These are phyloP conservation scores for Eptatretus atami DNA, from an alignment of 2,797 vertebrate genomes.

Conservation along the genomic window DNA sequence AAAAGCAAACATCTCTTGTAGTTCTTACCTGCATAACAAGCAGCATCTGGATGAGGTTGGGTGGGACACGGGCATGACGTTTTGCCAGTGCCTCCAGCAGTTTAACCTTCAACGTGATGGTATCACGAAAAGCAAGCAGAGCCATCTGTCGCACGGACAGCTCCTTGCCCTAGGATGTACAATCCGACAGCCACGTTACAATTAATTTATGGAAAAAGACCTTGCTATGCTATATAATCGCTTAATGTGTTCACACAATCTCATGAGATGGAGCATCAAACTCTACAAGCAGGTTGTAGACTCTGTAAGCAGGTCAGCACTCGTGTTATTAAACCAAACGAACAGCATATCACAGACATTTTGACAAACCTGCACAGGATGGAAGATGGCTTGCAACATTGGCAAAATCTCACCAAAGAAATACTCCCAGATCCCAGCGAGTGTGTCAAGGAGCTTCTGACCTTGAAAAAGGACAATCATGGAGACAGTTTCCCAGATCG, in stretches of 20 bases:
- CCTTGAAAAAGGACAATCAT: slow-evolving; percentile 16
- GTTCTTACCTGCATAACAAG: slow-evolving; percentile 45
- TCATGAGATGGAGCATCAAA: too few relatives aligned
- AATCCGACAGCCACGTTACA: too few relatives aligned
- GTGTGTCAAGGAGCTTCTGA: slow-evolving; percentile 28
- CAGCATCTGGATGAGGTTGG: slow-evolving; percentile 59
- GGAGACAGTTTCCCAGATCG: too few relatives aligned
- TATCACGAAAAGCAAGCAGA: slow-evolving; percentile 55
- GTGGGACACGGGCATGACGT: slow-evolving; percentile 18
- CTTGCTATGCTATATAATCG: too few relatives aligned
- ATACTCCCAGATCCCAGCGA: slow-evolving; percentile 44
- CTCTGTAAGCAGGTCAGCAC: too few relatives aligned
- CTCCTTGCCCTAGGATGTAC: slow-evolving; percentile 38
- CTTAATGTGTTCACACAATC: too few relatives aligned
- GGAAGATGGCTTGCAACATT: slow-evolving; percentile 79
- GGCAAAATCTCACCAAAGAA: slow-evolving; percentile 76
- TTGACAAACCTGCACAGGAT: slow-evolving; percentile 54
- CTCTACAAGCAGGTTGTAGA: too few relatives aligned
- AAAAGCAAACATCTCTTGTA: too few relatives aligned
- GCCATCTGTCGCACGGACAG: slow-evolving; percentile 65
- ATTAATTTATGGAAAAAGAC: too few relatives aligned
- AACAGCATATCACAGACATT: neutral
- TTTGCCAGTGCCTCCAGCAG: slow-evolving; percentile 26
- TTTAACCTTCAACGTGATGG: slow-evolving; percentile 45
- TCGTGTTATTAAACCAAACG: too few relatives aligned